Percentiles rank a stretch among this genome's conserved stretches.
Conservation (phyloP, 2,113 vertebrate species). For the Hemichromis elongatus region DNA sequence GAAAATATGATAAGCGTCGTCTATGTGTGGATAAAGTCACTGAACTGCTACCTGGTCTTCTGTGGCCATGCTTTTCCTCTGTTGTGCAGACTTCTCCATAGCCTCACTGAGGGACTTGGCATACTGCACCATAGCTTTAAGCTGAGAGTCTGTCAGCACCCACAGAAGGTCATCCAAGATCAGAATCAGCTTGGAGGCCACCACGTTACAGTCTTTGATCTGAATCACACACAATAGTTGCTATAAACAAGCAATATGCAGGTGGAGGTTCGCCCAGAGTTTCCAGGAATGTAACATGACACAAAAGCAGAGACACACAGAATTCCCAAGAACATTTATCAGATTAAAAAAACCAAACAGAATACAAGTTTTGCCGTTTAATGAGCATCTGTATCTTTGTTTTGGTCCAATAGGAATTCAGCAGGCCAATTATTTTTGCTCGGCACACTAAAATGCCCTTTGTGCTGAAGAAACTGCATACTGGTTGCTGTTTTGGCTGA, state of each 20-base stretch:
- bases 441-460: background rate
- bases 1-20: background rate
- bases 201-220: conserved; percentile 96
- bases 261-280: background rate
- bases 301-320: background rate
- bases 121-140: conserved; percentile 98
- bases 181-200: conserved; percentile 92
- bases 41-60: conserved; percentile 71
- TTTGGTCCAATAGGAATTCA: background rate
- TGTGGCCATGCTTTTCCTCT: conserved; percentile 93
- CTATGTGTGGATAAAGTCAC: background rate
- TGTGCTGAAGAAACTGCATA: background rate
- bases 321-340: background rate
- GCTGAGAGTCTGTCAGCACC: conserved; percentile 97
- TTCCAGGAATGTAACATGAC: background rate
- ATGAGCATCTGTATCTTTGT: background rate
- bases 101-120: conserved; percentile 97
- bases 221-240: conserved; percentile 1
- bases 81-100: conserved; percentile 95
- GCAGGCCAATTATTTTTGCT: background rate
- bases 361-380: background rate
- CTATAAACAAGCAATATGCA: background rate
- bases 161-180: conserved; percentile 95
- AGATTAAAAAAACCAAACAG: background rate
- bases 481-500: background rate